Base-by-base conservation (phyloP, 1,140 invertebrate genomes). In the Aphelenchoides avenae region DNA sequence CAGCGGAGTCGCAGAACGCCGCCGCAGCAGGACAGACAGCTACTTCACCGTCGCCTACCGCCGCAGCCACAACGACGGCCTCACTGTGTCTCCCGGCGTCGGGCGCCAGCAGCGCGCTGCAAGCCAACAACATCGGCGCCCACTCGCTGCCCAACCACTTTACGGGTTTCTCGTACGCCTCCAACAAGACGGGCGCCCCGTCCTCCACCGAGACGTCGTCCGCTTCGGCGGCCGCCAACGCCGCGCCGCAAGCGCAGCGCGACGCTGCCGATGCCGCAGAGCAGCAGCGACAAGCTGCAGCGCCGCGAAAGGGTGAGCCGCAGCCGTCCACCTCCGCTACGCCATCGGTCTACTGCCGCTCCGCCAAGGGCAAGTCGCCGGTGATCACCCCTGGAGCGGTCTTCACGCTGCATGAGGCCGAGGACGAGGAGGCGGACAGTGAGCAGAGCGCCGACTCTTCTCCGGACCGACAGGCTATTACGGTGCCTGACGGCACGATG, bases 401-500 rank as follows among this genome's bases (percentile, higher is more conserved):
- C 37, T 15, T 18, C 37, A 20, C 15, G 15, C 15, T 20, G 15
- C 15, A 39, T 18, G 24, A 15, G 37, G 37, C 37, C 37, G 37
- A 15, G 24, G 18, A 15, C 15, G 37, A 39, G 24, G 37, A 39
- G 15, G 37, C 37, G 37, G 15, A 39, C 3, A 20, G 15, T 39
- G 37, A 39, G 37, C 15, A 39, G 37, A 39, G 37, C 37, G 37
- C 15, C 37, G 37, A 39, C 37, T 15, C 37, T 39, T 20, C 3
- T 20, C 40, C 20, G 26, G 52, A 55, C 52, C 13, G 5, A 15
- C 46, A 49, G 24, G 20, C 26, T 1, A 4, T 58, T 3, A 6
- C 6, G 5, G 39, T 46, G 4, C 27, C 42, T 1, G 64, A 66
- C 33, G 64, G 64, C 24, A 70, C 51, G 7, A 24, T 58, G 11